These are phyloP conservation scores for Chironomus riparius DNA, from an alignment of 2,888 invertebrate species.

Conservation along the genomic window DNA sequence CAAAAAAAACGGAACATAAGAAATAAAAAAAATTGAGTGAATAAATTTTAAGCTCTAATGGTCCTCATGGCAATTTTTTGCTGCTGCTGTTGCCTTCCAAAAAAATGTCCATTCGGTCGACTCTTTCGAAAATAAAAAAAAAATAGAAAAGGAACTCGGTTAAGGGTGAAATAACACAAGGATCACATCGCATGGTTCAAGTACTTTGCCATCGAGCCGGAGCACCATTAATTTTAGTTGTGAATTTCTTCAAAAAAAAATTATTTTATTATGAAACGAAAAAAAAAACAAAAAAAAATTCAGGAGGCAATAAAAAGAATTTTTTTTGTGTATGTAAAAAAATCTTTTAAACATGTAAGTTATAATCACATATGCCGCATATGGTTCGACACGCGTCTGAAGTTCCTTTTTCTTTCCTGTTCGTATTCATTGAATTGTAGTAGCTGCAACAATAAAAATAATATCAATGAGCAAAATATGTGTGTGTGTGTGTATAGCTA, in stretches of 20 bases:
- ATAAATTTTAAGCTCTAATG: conserved; percentile 20
- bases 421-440: too few relatives aligned
- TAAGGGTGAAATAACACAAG: background rate
- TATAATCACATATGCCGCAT: conserved; percentile 27
- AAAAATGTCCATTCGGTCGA: too few relatives aligned
- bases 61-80: background rate
- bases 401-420: conserved; percentile 1
- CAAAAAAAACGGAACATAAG: too few relatives aligned
- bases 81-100: background rate
- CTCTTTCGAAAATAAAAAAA: too few relatives aligned
- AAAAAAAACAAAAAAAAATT: background rate
- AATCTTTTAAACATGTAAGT: conserved; percentile 7
- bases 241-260: background rate
- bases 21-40: conserved; percentile 17
- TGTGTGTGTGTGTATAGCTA: background rate
- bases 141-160: background rate
- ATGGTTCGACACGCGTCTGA: conserved; percentile 26
- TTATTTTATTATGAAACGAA: background rate
- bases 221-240: background rate
- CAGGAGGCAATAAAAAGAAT: conserved; percentile 5
- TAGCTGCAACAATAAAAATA: background rate
- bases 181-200: conserved; percentile 17
- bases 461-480: background rate
- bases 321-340: background rate
- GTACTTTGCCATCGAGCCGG: background rate